A percentile compares a stretch with the other conserved stretches of the same genome.
These are phyloP conservation scores for Zoanthus solanderi DNA, from an alignment of 92 coral and sea anemone genomes.

Conservation along the genomic window DNA sequence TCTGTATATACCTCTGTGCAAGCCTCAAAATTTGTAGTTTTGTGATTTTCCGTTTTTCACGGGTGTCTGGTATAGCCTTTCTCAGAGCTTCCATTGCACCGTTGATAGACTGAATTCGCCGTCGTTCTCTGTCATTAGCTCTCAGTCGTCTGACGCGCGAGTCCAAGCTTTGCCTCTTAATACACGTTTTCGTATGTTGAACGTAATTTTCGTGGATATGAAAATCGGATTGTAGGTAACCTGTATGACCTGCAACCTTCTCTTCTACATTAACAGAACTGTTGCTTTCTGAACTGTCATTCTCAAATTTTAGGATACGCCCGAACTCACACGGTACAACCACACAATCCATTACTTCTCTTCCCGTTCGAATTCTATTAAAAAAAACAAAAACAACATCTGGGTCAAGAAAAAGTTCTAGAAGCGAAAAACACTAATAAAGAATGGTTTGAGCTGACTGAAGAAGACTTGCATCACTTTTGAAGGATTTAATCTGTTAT, in stretches of 20 bases:
- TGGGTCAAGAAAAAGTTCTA: background rate
- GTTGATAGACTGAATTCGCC: slow-evolving; percentile 88
- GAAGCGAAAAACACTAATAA: background rate
- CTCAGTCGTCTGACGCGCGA: slow-evolving; percentile 77
- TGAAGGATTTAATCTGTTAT: background rate
- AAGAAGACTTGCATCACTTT: background rate
- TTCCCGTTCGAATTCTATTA: background rate
- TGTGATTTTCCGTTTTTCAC: slow-evolving; percentile 84
- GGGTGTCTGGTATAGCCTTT: slow-evolving; percentile 88
- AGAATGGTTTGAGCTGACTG: background rate
- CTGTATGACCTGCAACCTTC: background rate
- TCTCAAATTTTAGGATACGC: slow-evolving; percentile 30
- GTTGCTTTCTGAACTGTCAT: background rate
- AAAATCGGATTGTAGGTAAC: slow-evolving; percentile 19
- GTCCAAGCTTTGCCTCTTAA: slow-evolving; percentile 58
- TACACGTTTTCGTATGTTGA: slow-evolving; percentile 6
- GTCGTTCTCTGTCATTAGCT: slow-evolving; percentile 92
- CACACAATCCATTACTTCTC: background rate
- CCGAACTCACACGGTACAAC: slow-evolving; percentile 24
- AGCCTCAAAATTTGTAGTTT: slow-evolving; percentile 87
- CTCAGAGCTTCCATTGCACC: slow-evolving; percentile 95
- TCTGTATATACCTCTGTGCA: slow-evolving; percentile 89
- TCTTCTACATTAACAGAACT: background rate
- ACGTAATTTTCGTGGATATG: slow-evolving; percentile 16
- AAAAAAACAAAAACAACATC: background rate